Base-by-base conservation (phyloP, 1,140 invertebrate species). In the Philopotamus ludificatus region DNA sequence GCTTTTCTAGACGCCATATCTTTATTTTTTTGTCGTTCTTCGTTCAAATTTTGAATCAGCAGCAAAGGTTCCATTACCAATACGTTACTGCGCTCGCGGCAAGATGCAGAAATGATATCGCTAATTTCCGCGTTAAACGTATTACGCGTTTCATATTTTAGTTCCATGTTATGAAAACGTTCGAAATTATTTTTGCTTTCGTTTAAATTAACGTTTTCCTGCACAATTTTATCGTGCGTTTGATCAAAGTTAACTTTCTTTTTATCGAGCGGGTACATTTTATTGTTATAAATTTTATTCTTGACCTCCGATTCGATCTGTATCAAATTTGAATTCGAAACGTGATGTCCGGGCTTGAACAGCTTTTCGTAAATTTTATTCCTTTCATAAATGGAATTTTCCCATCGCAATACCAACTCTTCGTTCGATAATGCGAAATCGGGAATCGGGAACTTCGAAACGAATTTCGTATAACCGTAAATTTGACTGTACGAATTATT, bases 371-470 rank as follows among this genome's bases (percentile, higher is more conserved):
- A 53, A 23, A 28, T 44, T 50, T 68, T 70, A 41, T 21, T 63
- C 21, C 65, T 65, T 42, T 71, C 69, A 23, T 68, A 65, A 4
- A 71, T 51, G n/a, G 26, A 10, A 63, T 64, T 71, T 63, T 70
- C 71, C 67, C 70, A 62, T 41, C 70, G 67, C 61, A 62, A 58
- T 47, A 63, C 66, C 49, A 65, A 71, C 70, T 64, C 72, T 45
- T 73, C 72, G 34, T 74, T 73, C 21, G 73, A 63, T 53, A 74
- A 61, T 39, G 73, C 75, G 67, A 76, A 75, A 70, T 75, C 73
- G 7, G 75, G 75, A 42, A 54, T 15, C 34, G 25, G 63, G 67
- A 68, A 65, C 68, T 71, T 62, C 49, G 71, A 67, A 75, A 71
- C 57, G 69, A 70, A 60, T 73, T 49, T 22, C 3, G 34, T 54